Evolutionary conservation across 1,140 invertebrate species (phyloP), one percentile per base, ranked within the genome.

Genomic region (Carcinoscorpius rotundicauda): DNA sequence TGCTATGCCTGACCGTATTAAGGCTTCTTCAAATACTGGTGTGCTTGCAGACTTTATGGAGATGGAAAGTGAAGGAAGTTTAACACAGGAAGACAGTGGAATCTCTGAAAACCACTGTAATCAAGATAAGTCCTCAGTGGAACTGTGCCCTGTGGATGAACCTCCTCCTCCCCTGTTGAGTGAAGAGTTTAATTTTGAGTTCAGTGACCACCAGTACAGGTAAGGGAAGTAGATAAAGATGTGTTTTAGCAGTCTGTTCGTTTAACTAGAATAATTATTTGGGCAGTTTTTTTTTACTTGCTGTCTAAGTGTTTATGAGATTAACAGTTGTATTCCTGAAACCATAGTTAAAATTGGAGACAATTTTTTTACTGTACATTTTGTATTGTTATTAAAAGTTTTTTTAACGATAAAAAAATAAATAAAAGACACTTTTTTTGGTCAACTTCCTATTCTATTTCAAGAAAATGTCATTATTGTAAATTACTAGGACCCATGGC

Each of bases 1-100:
- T 53, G 94, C 94, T 6, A 92, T 97, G 82, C 94, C 95, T 63
- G 93, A 97, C 70, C 83, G 93, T 72, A 97, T 97, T 74, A 98
- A 97, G 84, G 88, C 88, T 75, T 67, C 63, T 56, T 68, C 66
- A 56, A 71, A 64, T 49, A 57, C 64, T 48, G 61, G 29, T 49
- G 29, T 29, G 29, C 29, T 29, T 2, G 29, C 29, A 29, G 29
- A 29, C 29, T 29, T 29, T 29, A 55, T 55, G 53, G n/a, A 55
- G 6, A n/a, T 6, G 6, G 6, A 8, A n/a, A 8, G 6, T 8
- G 6, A 8, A n/a, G 6, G 6, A 55, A 55, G 53, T 55, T 8
- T 55, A n/a, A 29, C 29, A 29, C 51, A 61, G 6, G 50, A 49
- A 8, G 60, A 61, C 3, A 51, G 51, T 51, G 60, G 50, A 61